phyloP scores from a whole-genome alignment of 2,797 vertebrate genomes.

The Octomys mimax region DNA sequence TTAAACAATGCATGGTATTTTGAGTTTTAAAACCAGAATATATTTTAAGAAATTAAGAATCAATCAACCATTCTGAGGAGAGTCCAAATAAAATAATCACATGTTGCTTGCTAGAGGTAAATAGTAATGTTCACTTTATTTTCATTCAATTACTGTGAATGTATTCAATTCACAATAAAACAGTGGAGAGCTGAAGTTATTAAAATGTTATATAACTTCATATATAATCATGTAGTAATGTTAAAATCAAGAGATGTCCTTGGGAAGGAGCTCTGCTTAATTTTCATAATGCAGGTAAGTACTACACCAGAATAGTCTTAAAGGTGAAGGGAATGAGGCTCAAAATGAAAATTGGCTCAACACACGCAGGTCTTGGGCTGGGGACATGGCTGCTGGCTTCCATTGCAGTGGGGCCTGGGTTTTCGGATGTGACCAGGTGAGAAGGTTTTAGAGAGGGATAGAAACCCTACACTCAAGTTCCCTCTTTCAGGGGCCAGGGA shows the following conservation, averaged over 20 bases:
- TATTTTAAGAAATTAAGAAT: background rate
- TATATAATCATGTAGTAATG: constrained; percentile 1
- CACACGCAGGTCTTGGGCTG: background rate
- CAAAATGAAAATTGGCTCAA: background rate
- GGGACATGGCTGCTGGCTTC: background rate
- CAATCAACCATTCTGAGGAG: background rate
- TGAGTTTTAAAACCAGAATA: constrained; percentile 44
- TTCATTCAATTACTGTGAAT: constrained; percentile 47
- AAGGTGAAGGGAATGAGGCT: background rate
- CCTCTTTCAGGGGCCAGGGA: background rate
- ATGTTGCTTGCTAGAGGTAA: background rate
- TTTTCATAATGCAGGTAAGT: background rate
- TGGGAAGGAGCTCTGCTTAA: background rate
- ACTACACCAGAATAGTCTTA: background rate
- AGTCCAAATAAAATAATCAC: constrained; percentile 20
- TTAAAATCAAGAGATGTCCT: background rate
- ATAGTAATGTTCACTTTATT: constrained; percentile 22
- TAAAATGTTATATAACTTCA: constrained; percentile 2
- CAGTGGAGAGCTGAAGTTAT: constrained; percentile 22
- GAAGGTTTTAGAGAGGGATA: background rate
- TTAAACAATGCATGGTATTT: background rate
- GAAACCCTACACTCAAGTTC: background rate
- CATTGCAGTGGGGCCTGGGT: background rate
- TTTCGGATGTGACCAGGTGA: background rate
- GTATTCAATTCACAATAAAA: constrained; percentile 14